phyloP scores from a whole-genome alignment of 1,140 invertebrate genomes.

The Diorhabda elongata region DNA sequence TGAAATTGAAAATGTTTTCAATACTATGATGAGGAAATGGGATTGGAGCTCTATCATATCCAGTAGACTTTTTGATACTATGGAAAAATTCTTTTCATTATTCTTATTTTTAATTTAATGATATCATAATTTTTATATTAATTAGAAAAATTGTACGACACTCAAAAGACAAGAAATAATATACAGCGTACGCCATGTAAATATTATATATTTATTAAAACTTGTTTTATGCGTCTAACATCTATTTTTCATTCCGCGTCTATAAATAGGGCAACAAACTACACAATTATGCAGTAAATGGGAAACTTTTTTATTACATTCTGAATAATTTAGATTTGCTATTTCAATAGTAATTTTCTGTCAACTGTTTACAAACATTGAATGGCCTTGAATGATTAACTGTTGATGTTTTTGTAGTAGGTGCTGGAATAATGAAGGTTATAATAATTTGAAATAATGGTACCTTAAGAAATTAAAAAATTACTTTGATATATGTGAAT shows the following conservation, averaged over 20 bases:
- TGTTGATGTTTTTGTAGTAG: background rate
- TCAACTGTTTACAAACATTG: slow-evolving; percentile 1
- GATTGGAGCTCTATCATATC: too few relatives aligned
- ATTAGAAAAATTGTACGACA: background rate
- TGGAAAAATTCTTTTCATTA: too few relatives aligned
- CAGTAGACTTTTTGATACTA: too few relatives aligned
- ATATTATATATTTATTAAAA: background rate
- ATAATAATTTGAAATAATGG: too few relatives aligned
- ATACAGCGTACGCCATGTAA: background rate
- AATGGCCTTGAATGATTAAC: background rate
- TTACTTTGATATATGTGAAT: too few relatives aligned
- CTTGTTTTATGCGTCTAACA: background rate
- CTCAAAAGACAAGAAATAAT: background rate
- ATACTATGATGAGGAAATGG: too few relatives aligned
- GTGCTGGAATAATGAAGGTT: too few relatives aligned
- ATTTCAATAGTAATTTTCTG: background rate
- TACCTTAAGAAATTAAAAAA: too few relatives aligned
- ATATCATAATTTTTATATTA: too few relatives aligned
- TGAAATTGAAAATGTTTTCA: too few relatives aligned
- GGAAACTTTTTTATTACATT: background rate
- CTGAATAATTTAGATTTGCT: background rate
- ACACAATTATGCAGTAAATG: background rate
- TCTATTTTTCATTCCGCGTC: background rate
- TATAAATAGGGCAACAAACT: background rate
- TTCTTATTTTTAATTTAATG: too few relatives aligned